Base-by-base conservation (phyloP, 2,113 vertebrate genomes). In the Mirza zaza region DNA sequence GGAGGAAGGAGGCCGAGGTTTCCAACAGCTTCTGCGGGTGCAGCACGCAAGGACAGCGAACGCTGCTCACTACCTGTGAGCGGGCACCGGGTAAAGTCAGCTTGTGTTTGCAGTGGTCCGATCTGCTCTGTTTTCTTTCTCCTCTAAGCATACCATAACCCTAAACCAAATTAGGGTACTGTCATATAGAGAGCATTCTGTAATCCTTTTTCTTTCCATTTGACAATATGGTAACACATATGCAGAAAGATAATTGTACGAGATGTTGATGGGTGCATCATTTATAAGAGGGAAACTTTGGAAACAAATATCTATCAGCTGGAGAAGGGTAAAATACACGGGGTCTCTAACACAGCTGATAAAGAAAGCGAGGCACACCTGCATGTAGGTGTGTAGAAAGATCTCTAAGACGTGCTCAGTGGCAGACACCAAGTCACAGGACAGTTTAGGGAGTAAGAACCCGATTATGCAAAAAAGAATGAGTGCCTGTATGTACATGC, bases 111-210 rank as follows among this genome's bases (percentile, higher is more conserved):
- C 3, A n/a, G 39, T 29, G 15, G 21, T 32, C 61, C 73, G 21
- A 25, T 87, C 36, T 65, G 11, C 27, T 8, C 5, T 34, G 11
- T 21, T 68, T 12, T 75, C 65, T 83, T 39, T 32, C 13, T 4
- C 67, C 67, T 57, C 23, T 29, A 14, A 77, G 57, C 0, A 0
- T 45, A 21, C 2, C 3, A 36, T 18, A 11, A 8, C 21, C 7
- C 27, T 91, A 79, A 93, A 79, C 48, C 29, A 32, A 48, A 3
- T 39, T 70, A 68, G 14, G 10, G 5, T 50, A 29, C n/a, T n/a
- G 20, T 39, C 15, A 59, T n/a, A 20, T 36, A 36, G 52, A 77
- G 8, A 34, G 52, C 23, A 0, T 65, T 88, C 76, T 63, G 29
- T 68, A 25, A 80, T 3, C 25, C 27, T 48, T 67, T 73, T 52